These are phyloP conservation scores for Galbula dea DNA, from an alignment of 2,113 vertebrate genomes.

Conservation along the genomic window DNA sequence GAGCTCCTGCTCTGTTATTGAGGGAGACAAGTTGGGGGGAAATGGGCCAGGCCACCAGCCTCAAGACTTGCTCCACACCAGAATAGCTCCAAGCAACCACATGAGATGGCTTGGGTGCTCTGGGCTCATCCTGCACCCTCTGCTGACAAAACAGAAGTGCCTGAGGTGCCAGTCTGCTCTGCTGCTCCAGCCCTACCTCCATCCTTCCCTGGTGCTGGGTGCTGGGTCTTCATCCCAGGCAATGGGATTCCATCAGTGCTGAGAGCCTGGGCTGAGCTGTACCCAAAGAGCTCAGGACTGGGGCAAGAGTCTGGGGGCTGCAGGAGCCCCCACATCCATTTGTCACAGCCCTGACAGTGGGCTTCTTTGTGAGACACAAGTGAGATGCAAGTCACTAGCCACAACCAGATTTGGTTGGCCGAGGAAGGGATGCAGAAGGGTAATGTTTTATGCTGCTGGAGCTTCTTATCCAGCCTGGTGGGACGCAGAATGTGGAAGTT, in stretches of 20 bases:
- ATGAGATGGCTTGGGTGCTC: not conserved
- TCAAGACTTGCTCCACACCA: not conserved
- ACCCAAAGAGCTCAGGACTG: not conserved
- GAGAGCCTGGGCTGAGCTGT: not conserved
- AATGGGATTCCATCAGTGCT: not conserved
- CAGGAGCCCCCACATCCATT: fast-evolving
- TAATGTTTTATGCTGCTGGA: not conserved
- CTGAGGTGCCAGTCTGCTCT: not conserved
- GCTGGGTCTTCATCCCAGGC: not conserved
- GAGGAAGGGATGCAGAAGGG: not conserved
- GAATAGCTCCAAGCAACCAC: not conserved
- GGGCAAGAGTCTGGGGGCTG: not conserved
- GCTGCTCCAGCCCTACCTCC: not conserved
- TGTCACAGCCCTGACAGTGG: not conserved
- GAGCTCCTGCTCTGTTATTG: not conserved
- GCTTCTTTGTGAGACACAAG: not conserved
- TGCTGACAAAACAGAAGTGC: not conserved
- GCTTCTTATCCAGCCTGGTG: not conserved
- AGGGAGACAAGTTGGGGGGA: not conserved
- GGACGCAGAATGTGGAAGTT: not conserved
- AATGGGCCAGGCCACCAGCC: not conserved
- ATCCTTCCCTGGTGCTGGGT: not conserved
- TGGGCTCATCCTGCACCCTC: not conserved
- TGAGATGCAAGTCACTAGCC: not conserved
- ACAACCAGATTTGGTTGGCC: not conserved